Conservation (phyloP, 2,888 invertebrate genomes). For the Epiblema foenella region DNA sequence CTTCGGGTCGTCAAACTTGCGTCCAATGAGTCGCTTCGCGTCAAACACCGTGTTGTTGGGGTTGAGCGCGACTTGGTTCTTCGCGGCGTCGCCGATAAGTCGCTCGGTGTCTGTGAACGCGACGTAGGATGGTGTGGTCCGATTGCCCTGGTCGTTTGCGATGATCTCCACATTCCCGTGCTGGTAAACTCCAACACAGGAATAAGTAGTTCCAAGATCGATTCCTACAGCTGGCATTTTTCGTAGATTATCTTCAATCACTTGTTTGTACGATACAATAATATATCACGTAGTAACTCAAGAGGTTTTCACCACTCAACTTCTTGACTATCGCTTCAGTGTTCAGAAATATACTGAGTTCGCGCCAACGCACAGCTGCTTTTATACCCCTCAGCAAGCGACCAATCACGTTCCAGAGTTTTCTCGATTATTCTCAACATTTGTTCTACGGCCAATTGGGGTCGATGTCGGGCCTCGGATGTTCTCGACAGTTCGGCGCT, state of each 20-base stretch:
- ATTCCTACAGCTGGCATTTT: constrained; percentile 86
- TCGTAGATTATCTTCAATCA: too few species aligned
- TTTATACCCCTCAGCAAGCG: constrained; percentile 45
- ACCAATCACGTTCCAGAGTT: constrained; percentile 46
- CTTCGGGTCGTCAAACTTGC: constrained; percentile 87
- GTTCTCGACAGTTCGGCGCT: constrained; percentile 24
- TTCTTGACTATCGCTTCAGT: constrained; percentile 40
- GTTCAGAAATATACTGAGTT: constrained; percentile 46
- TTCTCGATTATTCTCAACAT: constrained; percentile 43
- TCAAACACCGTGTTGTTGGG: constrained; percentile 88
- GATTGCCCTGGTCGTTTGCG: constrained; percentile 91
- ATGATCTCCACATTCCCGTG: constrained; percentile 88
- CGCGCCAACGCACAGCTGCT: constrained; percentile 30
- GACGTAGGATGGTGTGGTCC: constrained; percentile 92
- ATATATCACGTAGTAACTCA: constrained; percentile 32
- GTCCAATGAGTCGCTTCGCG: constrained; percentile 91
- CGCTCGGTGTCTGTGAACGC: constrained; percentile 86
- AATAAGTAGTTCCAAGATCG: constrained; percentile 81
- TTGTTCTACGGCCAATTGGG: constrained; percentile 33
- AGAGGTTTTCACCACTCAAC: constrained; percentile 26
- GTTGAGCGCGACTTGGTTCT: constrained; percentile 88
- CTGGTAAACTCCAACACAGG: constrained; percentile 90
- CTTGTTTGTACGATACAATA: constrained; percentile 31
- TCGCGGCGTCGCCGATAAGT: constrained; percentile 85
- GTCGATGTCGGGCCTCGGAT: constrained; percentile 11